Percentiles rank a stretch among this genome's conserved stretches.
Conservation (phyloP, 2,888 invertebrate species). For the Caenorhabditis sinica region DNA sequence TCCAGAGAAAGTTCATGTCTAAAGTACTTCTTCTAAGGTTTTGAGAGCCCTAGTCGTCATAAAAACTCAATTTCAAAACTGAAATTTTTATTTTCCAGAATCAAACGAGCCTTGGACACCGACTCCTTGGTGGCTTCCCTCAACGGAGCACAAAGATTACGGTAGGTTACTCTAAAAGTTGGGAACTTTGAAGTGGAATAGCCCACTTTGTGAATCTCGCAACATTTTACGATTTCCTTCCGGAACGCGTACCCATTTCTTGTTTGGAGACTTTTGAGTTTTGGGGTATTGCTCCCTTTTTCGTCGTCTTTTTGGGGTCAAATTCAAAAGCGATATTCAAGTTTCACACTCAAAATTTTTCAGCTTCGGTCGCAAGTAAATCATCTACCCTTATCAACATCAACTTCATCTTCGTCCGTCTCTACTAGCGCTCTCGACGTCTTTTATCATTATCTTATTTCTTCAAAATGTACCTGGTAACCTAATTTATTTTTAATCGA, state of each 20-base stretch:
- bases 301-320: too few species aligned
- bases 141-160: constrained; percentile 74
- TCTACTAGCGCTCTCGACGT: not conserved
- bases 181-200: not conserved
- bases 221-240: constrained; percentile 1
- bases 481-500: not conserved
- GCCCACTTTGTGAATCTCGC: not conserved
- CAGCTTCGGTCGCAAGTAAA: constrained; percentile 12
- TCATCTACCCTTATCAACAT: not conserved
- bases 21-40: not conserved
- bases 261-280: not conserved
- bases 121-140: constrained; percentile 69
- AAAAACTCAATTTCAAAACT: not conserved
- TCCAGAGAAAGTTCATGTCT: too few species aligned
- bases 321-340: not conserved
- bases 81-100: constrained; percentile 57
- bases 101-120: constrained; percentile 67
- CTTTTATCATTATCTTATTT: not conserved
- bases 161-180: constrained; percentile 42
- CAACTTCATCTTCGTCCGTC: constrained; percentile 2
- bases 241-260: not conserved
- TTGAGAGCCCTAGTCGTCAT: not conserved
- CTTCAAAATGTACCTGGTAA: not conserved
- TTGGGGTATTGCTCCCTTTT: not conserved
- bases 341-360: not conserved